Evolutionary conservation across 64 coral and sea anemone species (phyloP).

Genomic region (Stichodactyla helianthus): DNA sequence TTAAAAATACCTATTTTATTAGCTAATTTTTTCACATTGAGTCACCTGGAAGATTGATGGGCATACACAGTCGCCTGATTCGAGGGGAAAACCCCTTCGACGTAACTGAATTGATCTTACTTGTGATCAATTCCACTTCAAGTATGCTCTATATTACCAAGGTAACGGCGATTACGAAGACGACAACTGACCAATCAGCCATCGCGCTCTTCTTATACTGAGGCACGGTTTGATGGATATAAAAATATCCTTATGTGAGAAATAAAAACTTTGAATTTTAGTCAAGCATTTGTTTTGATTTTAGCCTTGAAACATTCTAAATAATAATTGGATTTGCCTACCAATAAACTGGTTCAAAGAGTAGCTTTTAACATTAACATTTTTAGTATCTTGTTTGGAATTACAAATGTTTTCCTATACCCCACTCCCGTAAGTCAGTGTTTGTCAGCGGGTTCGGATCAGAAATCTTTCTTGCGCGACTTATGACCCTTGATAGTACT

Average conservation of each 20-base stretch:
- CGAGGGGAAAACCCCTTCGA: background rate
- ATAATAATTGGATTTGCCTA: background rate
- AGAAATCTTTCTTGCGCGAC: background rate
- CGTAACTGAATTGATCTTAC: background rate
- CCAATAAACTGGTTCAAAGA: background rate
- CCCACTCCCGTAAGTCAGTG: background rate
- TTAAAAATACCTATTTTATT: no score
- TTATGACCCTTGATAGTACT: background rate
- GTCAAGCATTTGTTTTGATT: background rate
- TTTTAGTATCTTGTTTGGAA: background rate
- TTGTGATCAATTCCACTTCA: background rate
- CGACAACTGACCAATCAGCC: background rate
- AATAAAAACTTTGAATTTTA: background rate
- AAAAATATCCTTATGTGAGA: background rate
- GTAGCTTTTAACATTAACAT: background rate
- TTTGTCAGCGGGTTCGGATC: background rate
- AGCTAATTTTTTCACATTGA: no score
- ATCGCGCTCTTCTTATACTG: background rate
- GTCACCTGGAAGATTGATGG: background rate
- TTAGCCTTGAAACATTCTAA: background rate
- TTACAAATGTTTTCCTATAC: background rate
- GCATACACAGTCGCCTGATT: background rate
- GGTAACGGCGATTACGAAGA: background rate
- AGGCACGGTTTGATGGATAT: background rate
- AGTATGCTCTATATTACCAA: background rate